phyloP scores from a whole-genome alignment of 2,888 invertebrate genomes.

The Cactoblastis cactorum region DNA sequence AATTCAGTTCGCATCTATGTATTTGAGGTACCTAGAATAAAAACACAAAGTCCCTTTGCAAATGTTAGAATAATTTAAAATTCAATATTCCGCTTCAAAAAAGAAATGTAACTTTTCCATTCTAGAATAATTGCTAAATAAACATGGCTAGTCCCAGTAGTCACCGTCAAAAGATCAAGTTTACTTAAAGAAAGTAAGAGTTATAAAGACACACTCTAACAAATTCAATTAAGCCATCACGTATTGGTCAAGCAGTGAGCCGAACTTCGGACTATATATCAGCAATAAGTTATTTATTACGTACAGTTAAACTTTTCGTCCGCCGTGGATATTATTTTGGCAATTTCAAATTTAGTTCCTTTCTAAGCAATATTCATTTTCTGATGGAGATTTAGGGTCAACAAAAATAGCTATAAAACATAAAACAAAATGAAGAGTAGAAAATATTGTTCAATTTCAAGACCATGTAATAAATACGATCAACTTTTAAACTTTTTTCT shows the following conservation, averaged over 20 bases:
- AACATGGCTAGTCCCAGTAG: conserved; percentile 3
- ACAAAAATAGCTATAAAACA: too few species aligned
- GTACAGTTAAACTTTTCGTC: conserved; percentile 7
- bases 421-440: too few species aligned
- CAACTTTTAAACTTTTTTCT: too few species aligned
- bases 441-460: too few species aligned
- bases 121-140: neutral
- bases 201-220: conserved; percentile 9
- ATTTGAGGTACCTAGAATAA: neutral
- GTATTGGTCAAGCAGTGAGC: conserved; percentile 11
- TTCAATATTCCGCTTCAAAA: neutral
- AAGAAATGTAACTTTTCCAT: neutral
- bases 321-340: neutral
- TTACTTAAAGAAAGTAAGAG: conserved; percentile 1
- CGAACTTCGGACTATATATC: conserved; percentile 1
- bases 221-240: conserved; percentile 14
- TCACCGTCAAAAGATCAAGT: conserved; percentile 9
- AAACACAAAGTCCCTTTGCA: neutral
- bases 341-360: neutral
- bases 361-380: too few species aligned
- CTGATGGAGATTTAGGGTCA: too few species aligned
- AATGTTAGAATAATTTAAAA: neutral
- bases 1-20: too few species aligned
- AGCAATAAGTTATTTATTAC: conserved; percentile 16
- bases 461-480: too few species aligned